Evolutionary conservation across 1,140 invertebrate genomes (phyloP).

Genomic region (Scylla paramamosain): DNA sequence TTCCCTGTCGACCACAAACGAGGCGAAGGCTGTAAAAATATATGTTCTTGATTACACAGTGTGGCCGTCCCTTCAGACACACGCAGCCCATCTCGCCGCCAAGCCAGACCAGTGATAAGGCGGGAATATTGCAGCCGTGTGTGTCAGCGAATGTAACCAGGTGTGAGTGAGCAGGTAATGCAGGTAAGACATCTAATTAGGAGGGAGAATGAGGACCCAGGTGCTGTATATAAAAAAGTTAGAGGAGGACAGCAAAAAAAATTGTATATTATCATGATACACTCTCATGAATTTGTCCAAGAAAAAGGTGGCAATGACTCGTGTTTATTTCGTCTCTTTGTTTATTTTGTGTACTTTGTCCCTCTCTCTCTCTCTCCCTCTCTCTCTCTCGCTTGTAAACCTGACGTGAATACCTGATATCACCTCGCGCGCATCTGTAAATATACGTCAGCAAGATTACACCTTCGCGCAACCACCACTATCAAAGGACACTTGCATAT

Average conservation of each 20-base stretch:
- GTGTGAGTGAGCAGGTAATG: background rate
- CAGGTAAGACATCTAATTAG: conserved; percentile 10
- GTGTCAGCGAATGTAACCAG: background rate
- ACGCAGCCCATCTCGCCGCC: background rate
- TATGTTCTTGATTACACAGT: background rate
- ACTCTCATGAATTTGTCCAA: background rate
- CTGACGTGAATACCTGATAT: background rate
- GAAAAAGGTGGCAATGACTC: background rate
- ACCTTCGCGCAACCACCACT: background rate
- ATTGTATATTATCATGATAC: background rate
- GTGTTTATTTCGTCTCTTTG: background rate
- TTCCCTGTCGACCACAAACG: background rate
- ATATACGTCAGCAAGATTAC: background rate
- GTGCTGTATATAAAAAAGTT: background rate
- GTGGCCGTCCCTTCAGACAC: background rate
- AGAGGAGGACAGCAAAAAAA: background rate
- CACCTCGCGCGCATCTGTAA: background rate
- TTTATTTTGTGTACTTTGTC: too few relatives aligned
- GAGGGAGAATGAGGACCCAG: background rate
- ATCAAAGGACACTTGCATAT: background rate
- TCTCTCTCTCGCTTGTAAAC: background rate
- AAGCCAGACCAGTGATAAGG: background rate
- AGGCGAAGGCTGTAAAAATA: background rate
- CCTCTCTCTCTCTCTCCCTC: too few relatives aligned
- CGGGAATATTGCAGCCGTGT: background rate